Evolutionary conservation across 2,888 invertebrate species (phyloP).

Genomic region (Celastrina argiolus): DNA sequence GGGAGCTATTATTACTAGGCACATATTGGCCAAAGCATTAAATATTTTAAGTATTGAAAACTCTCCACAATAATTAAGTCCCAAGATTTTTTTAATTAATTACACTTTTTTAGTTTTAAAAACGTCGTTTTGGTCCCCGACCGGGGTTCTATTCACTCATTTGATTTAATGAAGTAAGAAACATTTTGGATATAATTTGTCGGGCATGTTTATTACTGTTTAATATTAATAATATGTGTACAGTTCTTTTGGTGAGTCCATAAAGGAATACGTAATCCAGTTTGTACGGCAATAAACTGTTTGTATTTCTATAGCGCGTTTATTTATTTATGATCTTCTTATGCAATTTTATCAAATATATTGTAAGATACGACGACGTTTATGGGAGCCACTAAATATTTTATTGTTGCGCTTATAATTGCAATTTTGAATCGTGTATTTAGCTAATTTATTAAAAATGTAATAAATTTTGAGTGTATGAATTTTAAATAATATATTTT

Average conservation of each 20-base stretch:
- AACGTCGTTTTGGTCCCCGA: background rate
- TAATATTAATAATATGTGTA: constrained; percentile 19
- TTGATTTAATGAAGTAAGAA: constrained; percentile 20
- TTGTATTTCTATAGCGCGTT: constrained; percentile 3
- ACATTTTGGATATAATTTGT: constrained; percentile 16
- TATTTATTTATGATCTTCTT: constrained; percentile 9
- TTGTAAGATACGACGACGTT: constrained; percentile 10
- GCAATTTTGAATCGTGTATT: background rate
- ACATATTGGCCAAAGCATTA: too few species aligned
- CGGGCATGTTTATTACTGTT: constrained; percentile 18
- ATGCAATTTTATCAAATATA: constrained; percentile 5
- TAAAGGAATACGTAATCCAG: constrained; percentile 12
- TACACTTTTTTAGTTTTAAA: background rate
- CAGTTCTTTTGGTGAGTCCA: constrained; percentile 2
- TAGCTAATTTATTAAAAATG: background rate
- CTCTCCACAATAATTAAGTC: background rate
- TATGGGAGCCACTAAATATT: background rate
- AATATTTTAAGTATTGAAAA: background rate
- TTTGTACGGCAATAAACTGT: constrained; percentile 15
- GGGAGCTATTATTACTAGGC: too few species aligned
- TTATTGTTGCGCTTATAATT: constrained; percentile 10
- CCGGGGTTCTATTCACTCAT: background rate
- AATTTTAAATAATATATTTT: too few species aligned
- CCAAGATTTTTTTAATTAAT: background rate
- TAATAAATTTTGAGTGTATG: background rate